These are phyloP conservation scores for Oophaga sylvatica DNA, from an alignment of 2,797 vertebrate species.

Conservation along the genomic window DNA sequence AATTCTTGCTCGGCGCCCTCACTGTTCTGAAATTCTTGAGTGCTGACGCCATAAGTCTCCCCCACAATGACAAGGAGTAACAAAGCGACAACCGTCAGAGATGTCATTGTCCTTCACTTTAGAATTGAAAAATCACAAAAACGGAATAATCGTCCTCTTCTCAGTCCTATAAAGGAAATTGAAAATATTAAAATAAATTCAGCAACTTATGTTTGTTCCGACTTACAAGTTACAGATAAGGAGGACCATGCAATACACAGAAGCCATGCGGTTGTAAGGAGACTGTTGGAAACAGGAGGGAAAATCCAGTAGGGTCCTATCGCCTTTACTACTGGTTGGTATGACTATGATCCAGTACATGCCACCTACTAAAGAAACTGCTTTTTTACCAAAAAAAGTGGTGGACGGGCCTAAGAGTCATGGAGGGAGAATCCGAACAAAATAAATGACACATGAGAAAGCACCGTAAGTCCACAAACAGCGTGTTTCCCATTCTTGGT, in stretches of 20 bases:
- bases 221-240: neutral
- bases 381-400: too few relatives aligned
- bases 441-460: too few relatives aligned
- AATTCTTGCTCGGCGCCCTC: slow-evolving; percentile 82
- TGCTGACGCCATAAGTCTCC: slow-evolving; percentile 67
- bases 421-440: too few relatives aligned
- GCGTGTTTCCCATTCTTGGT: neutral
- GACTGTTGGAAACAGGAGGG: too few relatives aligned
- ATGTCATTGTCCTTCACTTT: slow-evolving; percentile 72
- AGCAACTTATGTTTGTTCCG: neutral
- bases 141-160: slow-evolving; percentile 55
- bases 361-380: too few relatives aligned
- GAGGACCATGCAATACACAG: neutral
- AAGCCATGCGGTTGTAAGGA: neutral
- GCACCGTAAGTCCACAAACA: neutral
- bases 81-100: slow-evolving; percentile 67
- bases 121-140: slow-evolving; percentile 48
- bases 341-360: too few relatives aligned
- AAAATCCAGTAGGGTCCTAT: too few relatives aligned
- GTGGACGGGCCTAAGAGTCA: too few relatives aligned
- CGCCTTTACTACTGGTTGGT: too few relatives aligned
- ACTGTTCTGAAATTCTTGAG: slow-evolving; percentile 80
- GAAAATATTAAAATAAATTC: slow-evolving; percentile 5
- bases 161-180: slow-evolving; percentile 67
- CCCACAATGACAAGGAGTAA: slow-evolving; percentile 67